phyloP scores from a whole-genome alignment of 2,888 invertebrate genomes.

The Seladonia tumulorum region DNA sequence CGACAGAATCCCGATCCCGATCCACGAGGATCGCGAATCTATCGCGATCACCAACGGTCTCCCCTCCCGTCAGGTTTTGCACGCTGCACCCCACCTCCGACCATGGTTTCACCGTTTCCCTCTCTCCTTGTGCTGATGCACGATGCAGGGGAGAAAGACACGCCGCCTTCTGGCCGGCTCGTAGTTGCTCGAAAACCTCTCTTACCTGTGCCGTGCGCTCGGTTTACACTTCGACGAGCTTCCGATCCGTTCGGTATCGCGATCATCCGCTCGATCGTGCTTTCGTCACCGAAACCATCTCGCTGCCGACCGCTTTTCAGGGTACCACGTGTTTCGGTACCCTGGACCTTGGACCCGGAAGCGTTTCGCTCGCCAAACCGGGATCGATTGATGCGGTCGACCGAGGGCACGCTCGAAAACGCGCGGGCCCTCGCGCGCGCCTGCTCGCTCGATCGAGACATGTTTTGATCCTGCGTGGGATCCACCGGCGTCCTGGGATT shows the following conservation, averaged over 20 bases:
- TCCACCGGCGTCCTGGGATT: neutral
- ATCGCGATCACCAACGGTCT: constrained; percentile 55
- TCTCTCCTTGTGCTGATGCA: constrained; percentile 76
- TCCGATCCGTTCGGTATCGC: constrained; percentile 24
- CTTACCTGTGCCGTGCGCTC: constrained; percentile 71
- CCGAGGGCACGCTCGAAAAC: constrained; percentile 29
- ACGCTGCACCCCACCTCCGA: constrained; percentile 66
- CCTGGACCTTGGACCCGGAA: neutral
- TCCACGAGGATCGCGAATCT: constrained; percentile 66
- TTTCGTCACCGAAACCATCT: constrained; percentile 19
- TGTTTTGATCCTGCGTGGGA: constrained; percentile 14
- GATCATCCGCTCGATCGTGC: constrained; percentile 1
- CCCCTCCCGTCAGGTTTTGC: constrained; percentile 54
- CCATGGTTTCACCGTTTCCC: constrained; percentile 78
- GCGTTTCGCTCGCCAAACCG: neutral
- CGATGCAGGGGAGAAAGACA: constrained; percentile 81
- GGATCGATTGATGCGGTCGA: neutral
- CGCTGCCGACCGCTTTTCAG: neutral
- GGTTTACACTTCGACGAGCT: constrained; percentile 57
- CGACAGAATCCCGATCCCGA: constrained; percentile 33
- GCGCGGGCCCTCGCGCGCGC: constrained; percentile 23
- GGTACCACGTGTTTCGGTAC: constrained; percentile 8
- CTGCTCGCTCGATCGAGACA: neutral
- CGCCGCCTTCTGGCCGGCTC: constrained; percentile 77
- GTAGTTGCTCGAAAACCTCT: constrained; percentile 81